phyloP scores from a whole-genome alignment of 2,888 invertebrate species.

The Melipona beecheii region DNA sequence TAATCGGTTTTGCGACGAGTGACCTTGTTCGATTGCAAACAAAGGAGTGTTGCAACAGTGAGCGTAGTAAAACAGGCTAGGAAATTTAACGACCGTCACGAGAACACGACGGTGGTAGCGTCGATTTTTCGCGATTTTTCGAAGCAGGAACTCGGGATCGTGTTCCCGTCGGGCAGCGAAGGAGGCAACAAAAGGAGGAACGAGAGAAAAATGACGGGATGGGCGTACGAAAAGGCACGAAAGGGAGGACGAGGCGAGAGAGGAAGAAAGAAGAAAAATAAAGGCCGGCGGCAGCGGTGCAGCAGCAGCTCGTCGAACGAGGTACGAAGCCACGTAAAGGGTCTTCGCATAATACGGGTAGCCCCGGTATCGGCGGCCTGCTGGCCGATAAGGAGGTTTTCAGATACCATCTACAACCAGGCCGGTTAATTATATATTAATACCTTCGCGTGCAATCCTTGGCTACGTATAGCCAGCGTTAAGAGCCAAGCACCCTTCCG shows the following conservation, averaged over 20 bases:
- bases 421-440: slow-evolving; percentile 83
- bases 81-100: background rate
- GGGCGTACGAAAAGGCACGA: slow-evolving; percentile 27
- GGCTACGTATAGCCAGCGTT: slow-evolving; percentile 69
- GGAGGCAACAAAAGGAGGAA: background rate
- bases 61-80: background rate
- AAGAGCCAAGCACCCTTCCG: slow-evolving; percentile 56
- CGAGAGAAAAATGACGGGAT: slow-evolving; percentile 10
- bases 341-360: slow-evolving; percentile 72
- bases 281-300: slow-evolving; percentile 39
- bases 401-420: slow-evolving; percentile 81
- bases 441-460: slow-evolving; percentile 80
- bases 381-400: slow-evolving; percentile 77
- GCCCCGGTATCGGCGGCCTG: slow-evolving; percentile 73
- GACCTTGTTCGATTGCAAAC: background rate
- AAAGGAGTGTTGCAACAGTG: too few species aligned
- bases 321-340: slow-evolving; percentile 69
- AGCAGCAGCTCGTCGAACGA: slow-evolving; percentile 66
- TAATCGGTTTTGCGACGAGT: background rate
- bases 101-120: background rate
- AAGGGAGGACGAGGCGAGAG: slow-evolving; percentile 17
- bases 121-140: slow-evolving; percentile 49
- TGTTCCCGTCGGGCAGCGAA: slow-evolving; percentile 13
- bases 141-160: slow-evolving; percentile 27
- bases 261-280: slow-evolving; percentile 37